phyloP scores from a whole-genome alignment of 2,888 invertebrate genomes.

The Sipha maydis region DNA sequence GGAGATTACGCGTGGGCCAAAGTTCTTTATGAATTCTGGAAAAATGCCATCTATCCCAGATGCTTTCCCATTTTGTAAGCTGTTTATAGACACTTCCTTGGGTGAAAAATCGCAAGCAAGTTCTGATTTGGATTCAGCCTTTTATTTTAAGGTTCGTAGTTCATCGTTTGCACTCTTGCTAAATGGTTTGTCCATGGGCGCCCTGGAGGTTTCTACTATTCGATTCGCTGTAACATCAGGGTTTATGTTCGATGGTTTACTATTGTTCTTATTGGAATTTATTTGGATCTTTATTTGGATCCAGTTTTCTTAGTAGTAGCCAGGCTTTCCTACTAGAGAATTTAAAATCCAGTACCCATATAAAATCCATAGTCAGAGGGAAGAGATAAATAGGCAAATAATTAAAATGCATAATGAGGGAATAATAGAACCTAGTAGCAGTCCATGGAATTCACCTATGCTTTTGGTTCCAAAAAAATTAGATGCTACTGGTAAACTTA shows the following conservation, averaged over 20 bases:
- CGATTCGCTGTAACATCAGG: too few species aligned
- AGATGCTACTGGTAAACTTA: neutral
- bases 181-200: too few species aligned
- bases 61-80: neutral
- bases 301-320: neutral
- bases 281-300: too few species aligned
- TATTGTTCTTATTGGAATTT: neutral
- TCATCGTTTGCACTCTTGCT: too few species aligned
- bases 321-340: slow-evolving; percentile 6
- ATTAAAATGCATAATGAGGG: too few species aligned
- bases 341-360: neutral
- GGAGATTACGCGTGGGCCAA: neutral
- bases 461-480: too few species aligned
- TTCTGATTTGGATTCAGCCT: neutral
- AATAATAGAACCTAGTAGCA: too few species aligned
- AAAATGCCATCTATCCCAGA: too few species aligned
- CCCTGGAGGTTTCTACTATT: too few species aligned
- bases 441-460: too few species aligned
- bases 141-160: too few species aligned
- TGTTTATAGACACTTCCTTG: neutral
- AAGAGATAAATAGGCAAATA: too few species aligned
- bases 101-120: neutral
- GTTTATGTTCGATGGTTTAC: neutral
- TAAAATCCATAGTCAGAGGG: slow-evolving; percentile 11
- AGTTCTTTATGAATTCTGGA: neutral